Conservation (phyloP, 2,888 invertebrate species). For the Coronaproctus castanopsis region DNA sequence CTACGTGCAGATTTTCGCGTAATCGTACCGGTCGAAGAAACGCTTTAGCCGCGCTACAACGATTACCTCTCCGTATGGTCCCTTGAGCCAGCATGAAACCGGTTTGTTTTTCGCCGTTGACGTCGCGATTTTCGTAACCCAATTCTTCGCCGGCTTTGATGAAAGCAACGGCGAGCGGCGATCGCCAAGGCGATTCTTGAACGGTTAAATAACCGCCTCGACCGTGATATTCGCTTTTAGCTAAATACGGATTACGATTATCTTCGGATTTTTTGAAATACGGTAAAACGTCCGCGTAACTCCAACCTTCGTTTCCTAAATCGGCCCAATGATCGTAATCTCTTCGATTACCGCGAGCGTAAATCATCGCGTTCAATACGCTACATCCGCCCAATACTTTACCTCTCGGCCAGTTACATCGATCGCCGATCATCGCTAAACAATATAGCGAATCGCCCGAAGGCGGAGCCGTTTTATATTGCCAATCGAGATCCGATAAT, state of each 20-base stretch:
- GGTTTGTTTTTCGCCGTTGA: slow-evolving; percentile 62
- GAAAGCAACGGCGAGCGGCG: slow-evolving; percentile 61
- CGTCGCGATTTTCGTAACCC: slow-evolving; percentile 59
- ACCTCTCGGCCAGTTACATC: slow-evolving; percentile 82
- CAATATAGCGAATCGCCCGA: slow-evolving; percentile 60
- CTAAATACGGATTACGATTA: slow-evolving; percentile 62
- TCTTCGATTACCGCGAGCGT: slow-evolving; percentile 64
- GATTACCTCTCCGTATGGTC: slow-evolving; percentile 58
- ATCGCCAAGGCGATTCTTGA: slow-evolving; percentile 60
- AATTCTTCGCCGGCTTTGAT: slow-evolving; percentile 61
- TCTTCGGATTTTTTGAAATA: slow-evolving; percentile 77
- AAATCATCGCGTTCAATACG: slow-evolving; percentile 78
- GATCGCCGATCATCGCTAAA: slow-evolving; percentile 64
- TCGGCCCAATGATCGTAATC: slow-evolving; percentile 76
- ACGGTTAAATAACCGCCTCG: slow-evolving; percentile 64
- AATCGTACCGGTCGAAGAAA: slow-evolving; percentile 62
- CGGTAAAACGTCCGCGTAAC: slow-evolving; percentile 55
- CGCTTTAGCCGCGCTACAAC: slow-evolving; percentile 75
- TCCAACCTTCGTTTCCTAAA: slow-evolving; percentile 70
- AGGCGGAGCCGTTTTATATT: slow-evolving; percentile 63
- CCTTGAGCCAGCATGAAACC: slow-evolving; percentile 75
- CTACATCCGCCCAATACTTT: slow-evolving; percentile 53
- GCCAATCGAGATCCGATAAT: slow-evolving; percentile 74
- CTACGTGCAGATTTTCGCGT: slow-evolving; percentile 55
- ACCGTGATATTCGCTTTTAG: slow-evolving; percentile 49